A percentile compares a stretch with the other conserved stretches of the same genome.
These are phyloP conservation scores for Portevinia maculata DNA, from an alignment of 2,888 invertebrate genomes.

Conservation along the genomic window DNA sequence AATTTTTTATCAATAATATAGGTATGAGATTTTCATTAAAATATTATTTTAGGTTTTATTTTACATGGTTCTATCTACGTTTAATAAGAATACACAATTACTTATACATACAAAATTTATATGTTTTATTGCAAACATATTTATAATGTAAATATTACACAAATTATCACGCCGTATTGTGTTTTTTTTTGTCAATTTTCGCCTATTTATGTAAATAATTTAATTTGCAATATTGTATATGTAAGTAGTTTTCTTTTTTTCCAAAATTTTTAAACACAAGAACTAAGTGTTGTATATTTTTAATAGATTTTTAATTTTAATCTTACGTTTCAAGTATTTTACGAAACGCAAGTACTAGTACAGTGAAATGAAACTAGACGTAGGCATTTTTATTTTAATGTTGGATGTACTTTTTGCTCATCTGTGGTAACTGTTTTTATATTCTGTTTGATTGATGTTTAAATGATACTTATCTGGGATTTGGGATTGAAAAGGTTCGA, in stretches of 20 bases:
- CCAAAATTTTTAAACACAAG: slow-evolving; percentile 24
- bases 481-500: too few species aligned
- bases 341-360: slow-evolving; percentile 12
- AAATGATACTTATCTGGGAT: too few species aligned
- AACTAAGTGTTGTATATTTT: not conserved
- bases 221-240: not conserved
- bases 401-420: too few species aligned
- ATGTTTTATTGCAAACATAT: slow-evolving; percentile 43
- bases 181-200: slow-evolving; percentile 58
- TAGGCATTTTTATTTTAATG: too few species aligned
- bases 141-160: slow-evolving; percentile 65
- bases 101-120: slow-evolving; percentile 48
- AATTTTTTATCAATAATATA: slow-evolving; percentile 10
- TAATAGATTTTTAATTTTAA: not conserved
- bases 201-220: slow-evolving; percentile 38
- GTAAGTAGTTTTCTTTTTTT: too few species aligned
- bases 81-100: slow-evolving; percentile 61
- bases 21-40: slow-evolving; percentile 44
- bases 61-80: slow-evolving; percentile 71
- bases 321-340: not conserved
- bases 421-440: too few species aligned
- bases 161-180: slow-evolving; percentile 69
- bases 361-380: too few species aligned
- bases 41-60: slow-evolving; percentile 53
- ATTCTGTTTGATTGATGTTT: too few species aligned